These are phyloP conservation scores for Entomyzon cyanotis DNA, from an alignment of 2,113 vertebrate species.

Conservation along the genomic window DNA sequence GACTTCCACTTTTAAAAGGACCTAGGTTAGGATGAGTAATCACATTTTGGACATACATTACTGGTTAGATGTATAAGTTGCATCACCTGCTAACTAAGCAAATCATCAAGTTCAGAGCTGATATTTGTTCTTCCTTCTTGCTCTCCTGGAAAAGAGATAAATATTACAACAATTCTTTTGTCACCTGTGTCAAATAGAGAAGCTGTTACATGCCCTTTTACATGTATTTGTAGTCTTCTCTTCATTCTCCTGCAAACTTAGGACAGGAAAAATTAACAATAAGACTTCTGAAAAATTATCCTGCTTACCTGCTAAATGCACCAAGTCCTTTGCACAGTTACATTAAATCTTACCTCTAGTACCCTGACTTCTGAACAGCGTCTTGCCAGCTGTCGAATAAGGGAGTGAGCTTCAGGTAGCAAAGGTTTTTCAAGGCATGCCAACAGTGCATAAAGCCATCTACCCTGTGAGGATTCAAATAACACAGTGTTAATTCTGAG, in stretches of 20 bases:
- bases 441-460: slow-evolving; percentile 91
- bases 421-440: slow-evolving; percentile 96
- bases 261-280: background rate
- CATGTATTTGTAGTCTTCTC: background rate
- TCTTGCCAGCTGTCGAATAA: slow-evolving; percentile 93
- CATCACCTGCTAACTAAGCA: slow-evolving; percentile 95
- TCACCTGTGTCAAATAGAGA: background rate
- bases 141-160: slow-evolving; percentile 76
- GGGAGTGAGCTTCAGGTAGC: slow-evolving; percentile 94
- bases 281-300: background rate
- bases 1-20: background rate
- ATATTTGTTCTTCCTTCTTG: slow-evolving; percentile 87
- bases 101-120: slow-evolving; percentile 93
- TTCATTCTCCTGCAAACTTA: background rate
- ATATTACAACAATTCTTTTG: background rate
- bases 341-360: slow-evolving; percentile 78
- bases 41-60: background rate
- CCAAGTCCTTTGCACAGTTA: background rate
- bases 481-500: background rate
- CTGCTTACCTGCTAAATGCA: background rate
- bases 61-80: background rate
- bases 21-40: background rate
- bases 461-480: slow-evolving; percentile 76
- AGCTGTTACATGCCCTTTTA: background rate
- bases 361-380: slow-evolving; percentile 88